phyloP scores from a whole-genome alignment of 2,113 vertebrate species.

The Arizona elegans region DNA sequence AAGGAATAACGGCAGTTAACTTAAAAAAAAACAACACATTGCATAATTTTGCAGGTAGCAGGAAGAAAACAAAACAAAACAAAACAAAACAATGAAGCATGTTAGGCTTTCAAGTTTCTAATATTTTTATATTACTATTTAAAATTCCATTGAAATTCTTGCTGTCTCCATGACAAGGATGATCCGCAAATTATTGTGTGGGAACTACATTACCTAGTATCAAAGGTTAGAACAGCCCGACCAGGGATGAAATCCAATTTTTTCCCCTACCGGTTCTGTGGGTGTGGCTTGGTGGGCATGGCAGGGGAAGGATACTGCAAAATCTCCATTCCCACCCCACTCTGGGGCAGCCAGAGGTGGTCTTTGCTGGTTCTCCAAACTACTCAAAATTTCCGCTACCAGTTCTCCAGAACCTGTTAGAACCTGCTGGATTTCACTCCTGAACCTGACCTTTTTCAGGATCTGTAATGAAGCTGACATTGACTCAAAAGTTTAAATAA shows the following conservation, averaged over 20 bases:
- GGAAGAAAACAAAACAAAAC: neutral
- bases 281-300: no score
- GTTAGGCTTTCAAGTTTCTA: neutral
- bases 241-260: no score
- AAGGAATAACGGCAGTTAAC: neutral
- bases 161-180: neutral
- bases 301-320: no score
- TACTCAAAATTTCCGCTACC: no score
- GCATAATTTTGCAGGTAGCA: neutral
- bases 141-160: neutral
- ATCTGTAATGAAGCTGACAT: neutral
- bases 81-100: neutral
- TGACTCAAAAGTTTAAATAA: neutral
- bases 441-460: neutral
- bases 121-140: neutral
- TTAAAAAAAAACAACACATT: neutral
- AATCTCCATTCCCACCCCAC: no score
- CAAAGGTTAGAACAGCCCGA: neutral
- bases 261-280: no score
- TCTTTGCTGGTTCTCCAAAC: no score
- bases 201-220: neutral
- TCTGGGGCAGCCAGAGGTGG: no score
- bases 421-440: no score
- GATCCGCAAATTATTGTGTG: neutral
- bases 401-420: no score